phyloP scores from a whole-genome alignment of 2,797 vertebrate genomes.

The Tragopan temminckii region DNA sequence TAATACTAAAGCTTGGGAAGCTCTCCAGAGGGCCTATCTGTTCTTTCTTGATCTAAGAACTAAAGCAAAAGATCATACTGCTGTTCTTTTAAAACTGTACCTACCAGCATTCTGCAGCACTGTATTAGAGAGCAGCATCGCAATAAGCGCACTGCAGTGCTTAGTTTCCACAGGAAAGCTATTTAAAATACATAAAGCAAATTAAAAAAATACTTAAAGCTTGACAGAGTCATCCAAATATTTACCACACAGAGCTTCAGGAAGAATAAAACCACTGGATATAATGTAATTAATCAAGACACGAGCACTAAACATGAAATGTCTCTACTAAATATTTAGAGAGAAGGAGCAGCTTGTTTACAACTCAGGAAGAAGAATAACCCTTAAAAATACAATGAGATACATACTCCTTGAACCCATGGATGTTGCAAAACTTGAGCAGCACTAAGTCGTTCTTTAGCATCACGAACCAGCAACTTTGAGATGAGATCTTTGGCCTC shows the following conservation, averaged over 20 bases:
- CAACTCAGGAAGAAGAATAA: neutral
- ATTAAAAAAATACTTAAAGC: slow-evolving; percentile 33
- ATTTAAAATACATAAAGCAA: slow-evolving; percentile 47
- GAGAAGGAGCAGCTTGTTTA: neutral
- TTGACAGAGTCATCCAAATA: slow-evolving; percentile 33
- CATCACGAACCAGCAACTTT: slow-evolving; percentile 84
- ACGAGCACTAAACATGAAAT: neutral
- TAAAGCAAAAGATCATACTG: neutral
- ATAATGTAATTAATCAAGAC: slow-evolving; percentile 33
- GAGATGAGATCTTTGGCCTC: slow-evolving; percentile 88
- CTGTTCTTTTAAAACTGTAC: neutral
- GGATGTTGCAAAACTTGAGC: slow-evolving; percentile 90
- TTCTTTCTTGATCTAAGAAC: neutral
- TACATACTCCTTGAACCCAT: slow-evolving; percentile 94
- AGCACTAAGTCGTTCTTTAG: slow-evolving; percentile 85
- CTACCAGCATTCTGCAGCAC: neutral
- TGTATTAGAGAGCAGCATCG: neutral
- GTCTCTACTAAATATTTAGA: neutral
- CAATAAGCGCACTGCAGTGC: neutral
- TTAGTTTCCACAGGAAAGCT: neutral
- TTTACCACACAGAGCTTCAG: neutral
- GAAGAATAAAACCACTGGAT: slow-evolving; percentile 8
- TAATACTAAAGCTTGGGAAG: neutral
- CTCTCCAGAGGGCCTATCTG: neutral
- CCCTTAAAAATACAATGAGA: neutral